phyloP scores from a whole-genome alignment of 2,797 vertebrate species.

The Haliaeetus vocifer region DNA sequence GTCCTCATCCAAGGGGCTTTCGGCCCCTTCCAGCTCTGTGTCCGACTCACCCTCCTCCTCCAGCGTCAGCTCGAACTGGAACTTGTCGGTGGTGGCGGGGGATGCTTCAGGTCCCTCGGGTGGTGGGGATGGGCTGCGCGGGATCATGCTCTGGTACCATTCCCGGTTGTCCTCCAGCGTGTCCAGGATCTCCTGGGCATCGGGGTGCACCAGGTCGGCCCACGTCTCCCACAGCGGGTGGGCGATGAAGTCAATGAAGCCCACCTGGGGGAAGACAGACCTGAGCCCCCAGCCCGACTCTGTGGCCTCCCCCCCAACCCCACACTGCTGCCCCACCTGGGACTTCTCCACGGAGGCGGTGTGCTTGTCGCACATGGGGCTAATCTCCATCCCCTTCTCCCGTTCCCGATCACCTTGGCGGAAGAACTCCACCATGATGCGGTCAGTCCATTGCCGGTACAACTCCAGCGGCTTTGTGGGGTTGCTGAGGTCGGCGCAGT shows the following conservation, averaged over 20 bases:
- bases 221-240: slow-evolving; percentile 95
- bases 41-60: slow-evolving; percentile 82
- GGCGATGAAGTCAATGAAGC: slow-evolving; percentile 94
- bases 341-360: slow-evolving; percentile 89
- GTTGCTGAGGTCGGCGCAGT: slow-evolving; percentile 93
- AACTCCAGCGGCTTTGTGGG: slow-evolving; percentile 90
- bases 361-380: slow-evolving; percentile 94
- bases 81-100: slow-evolving; percentile 72
- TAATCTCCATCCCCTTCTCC: slow-evolving; percentile 91
- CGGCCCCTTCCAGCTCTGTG: slow-evolving; percentile 71
- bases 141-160: slow-evolving; percentile 96
- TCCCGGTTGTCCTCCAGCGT: slow-evolving; percentile 91
- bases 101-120: not conserved
- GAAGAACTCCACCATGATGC: slow-evolving; percentile 91
- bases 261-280: slow-evolving; percentile 75
- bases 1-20: slow-evolving; percentile 78
- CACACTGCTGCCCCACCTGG: slow-evolving; percentile 73
- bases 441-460: slow-evolving; percentile 89
- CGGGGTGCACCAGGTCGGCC: slow-evolving; percentile 91
- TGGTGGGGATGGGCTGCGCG: slow-evolving; percentile 81
- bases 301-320: accelerated
- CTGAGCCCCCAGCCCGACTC: not conserved
- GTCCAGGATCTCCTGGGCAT: slow-evolving; percentile 92
- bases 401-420: slow-evolving; percentile 87
- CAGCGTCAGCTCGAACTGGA: slow-evolving; percentile 87